Percentiles rank a stretch among this genome's conserved stretches.
Evolutionary conservation across 2,888 invertebrate species (phyloP).

Genomic region (Leucophenga maculata): DNA sequence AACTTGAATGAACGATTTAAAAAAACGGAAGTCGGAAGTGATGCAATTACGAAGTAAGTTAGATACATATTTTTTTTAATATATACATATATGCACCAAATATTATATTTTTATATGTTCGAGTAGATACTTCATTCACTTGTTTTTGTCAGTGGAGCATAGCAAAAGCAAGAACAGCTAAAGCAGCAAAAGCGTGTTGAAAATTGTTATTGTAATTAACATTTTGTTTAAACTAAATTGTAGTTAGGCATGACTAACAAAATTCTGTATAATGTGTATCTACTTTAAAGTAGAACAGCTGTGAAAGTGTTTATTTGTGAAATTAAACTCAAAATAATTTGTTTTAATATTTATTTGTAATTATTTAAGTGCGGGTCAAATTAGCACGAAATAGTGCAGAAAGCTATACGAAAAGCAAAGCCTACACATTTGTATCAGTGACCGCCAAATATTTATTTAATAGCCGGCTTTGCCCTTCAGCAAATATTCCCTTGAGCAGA

Average conservation of each 20-base stretch:
- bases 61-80: conserved; percentile 1
- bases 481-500: background rate
- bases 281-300: background rate
- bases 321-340: conserved; percentile 27
- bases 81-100: background rate
- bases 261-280: background rate
- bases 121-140: background rate
- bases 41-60: conserved; percentile 45
- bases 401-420: conserved; percentile 36
- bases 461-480: conserved; percentile 46
- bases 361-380: conserved; percentile 38
- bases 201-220: conserved; percentile 19
- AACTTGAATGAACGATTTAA: background rate
- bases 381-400: conserved; percentile 59
- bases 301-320: conserved; percentile 39
- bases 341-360: conserved; percentile 32
- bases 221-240: background rate
- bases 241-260: background rate
- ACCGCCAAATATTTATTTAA: conserved; percentile 38
- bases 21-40: conserved; percentile 47
- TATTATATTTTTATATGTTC: background rate
- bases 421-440: conserved; percentile 28
- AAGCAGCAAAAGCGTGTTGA: conserved; percentile 4
- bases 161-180: conserved; percentile 27
- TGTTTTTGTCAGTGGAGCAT: conserved; percentile 27